phyloP scores from a whole-genome alignment of 2,797 vertebrate species.

The Fundulus diaphanus region DNA sequence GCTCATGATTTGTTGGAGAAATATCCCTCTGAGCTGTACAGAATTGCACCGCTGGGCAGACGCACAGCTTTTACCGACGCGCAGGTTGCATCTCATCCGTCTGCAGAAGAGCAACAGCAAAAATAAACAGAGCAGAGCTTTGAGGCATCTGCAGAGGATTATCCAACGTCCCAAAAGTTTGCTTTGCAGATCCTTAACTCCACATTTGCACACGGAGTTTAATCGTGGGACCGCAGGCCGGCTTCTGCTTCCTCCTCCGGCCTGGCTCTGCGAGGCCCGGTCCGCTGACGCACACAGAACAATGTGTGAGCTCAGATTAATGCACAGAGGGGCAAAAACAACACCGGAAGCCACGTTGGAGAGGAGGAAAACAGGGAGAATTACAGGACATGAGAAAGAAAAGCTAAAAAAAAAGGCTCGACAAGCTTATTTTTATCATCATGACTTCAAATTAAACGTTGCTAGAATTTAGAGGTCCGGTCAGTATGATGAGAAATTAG shows the following conservation, averaged over 20 bases:
- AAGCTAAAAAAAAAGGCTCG: background rate
- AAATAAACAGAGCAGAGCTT: conserved; percentile 1
- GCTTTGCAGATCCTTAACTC: conserved; percentile 36
- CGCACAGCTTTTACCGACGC: conserved; percentile 1
- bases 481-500: background rate
- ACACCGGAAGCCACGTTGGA: conserved; percentile 8
- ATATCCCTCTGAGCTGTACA: background rate
- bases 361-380: background rate
- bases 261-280: conserved; percentile 35
- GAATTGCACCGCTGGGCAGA: background rate
- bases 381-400: background rate
- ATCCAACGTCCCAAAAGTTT: conserved; percentile 46
- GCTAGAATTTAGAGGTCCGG: too few relatives aligned
- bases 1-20: background rate
- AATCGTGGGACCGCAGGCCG: conserved; percentile 66
- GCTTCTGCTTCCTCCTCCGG: conserved; percentile 55
- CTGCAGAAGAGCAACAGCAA: conserved; percentile 15
- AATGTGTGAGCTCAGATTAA: conserved; percentile 47
- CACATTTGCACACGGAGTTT: conserved; percentile 25
- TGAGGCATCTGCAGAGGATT: conserved; percentile 39
- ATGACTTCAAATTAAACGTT: background rate
- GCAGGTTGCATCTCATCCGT: conserved; percentile 10
- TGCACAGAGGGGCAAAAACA: conserved; percentile 38
- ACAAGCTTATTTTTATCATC: background rate
- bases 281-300: conserved; percentile 31